Evolutionary conservation across 2,113 vertebrate species (phyloP).

Genomic region (Vidua chalybeata): DNA sequence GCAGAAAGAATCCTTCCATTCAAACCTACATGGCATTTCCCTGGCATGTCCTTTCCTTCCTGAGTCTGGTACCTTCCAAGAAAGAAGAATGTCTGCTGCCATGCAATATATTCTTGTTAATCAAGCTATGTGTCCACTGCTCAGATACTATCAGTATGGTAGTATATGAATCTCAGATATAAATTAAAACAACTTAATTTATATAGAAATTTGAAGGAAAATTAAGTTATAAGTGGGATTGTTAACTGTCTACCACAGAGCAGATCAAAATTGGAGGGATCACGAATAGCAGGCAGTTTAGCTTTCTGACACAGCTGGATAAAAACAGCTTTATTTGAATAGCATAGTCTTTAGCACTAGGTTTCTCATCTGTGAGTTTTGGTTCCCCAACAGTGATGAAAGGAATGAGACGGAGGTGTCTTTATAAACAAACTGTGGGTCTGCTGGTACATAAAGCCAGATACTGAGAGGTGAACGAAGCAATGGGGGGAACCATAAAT

Average conservation of each 20-base stretch:
- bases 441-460: too few species aligned
- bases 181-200: background rate
- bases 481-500: too few species aligned
- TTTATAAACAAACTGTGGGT: too few species aligned
- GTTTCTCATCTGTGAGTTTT: background rate
- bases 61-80: background rate
- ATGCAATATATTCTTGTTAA: background rate
- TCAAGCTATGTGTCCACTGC: background rate
- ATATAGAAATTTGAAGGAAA: background rate
- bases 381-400: too few species aligned
- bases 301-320: background rate
- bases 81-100: background rate
- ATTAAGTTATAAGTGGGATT: background rate
- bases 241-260: background rate
- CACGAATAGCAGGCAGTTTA: background rate
- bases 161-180: background rate
- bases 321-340: background rate
- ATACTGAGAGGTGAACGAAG: too few species aligned
- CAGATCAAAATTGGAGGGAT: background rate
- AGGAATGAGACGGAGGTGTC: too few species aligned
- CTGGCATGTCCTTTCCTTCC: background rate
- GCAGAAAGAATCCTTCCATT: background rate
- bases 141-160: background rate
- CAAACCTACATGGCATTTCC: background rate
- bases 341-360: background rate